Evolutionary conservation across 2,888 invertebrate genomes (phyloP).

Genomic region (Callyntrura sp.): DNA sequence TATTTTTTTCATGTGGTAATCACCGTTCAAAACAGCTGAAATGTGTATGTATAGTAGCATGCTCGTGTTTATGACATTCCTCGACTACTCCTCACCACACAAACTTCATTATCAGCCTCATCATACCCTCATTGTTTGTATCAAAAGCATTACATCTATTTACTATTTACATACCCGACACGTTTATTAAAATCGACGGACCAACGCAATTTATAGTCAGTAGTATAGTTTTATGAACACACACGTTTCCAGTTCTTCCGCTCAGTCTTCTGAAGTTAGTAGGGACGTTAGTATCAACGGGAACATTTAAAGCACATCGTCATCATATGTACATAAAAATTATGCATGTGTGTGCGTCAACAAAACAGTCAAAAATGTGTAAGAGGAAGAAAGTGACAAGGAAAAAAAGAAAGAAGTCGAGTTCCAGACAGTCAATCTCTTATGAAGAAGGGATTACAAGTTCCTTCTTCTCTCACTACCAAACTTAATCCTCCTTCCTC

Average conservation of each 20-base stretch:
- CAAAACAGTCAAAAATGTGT: background rate
- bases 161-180: no score
- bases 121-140: no score
- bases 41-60: background rate
- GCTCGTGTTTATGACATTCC: no score
- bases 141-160: no score
- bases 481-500: slow-evolving; percentile 54
- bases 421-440: background rate
- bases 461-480: slow-evolving; percentile 45
- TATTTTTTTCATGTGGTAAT: slow-evolving; percentile 61
- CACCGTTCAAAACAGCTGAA: slow-evolving; percentile 47
- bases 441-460: slow-evolving; percentile 58
- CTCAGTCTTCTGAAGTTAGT: no score
- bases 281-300: no score
- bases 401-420: slow-evolving; percentile 4
- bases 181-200: no score
- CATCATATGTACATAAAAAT: background rate
- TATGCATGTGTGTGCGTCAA: slow-evolving; percentile 12
- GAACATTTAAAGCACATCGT: slow-evolving; percentile 17
- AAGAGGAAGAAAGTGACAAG: slow-evolving; percentile 14
- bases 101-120: no score
- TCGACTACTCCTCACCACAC: no score
- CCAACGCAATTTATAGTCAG: no score
- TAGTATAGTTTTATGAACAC: slow-evolving; percentile 30
- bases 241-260: background rate